phyloP scores from a whole-genome alignment of 1,140 invertebrate species.

The Papilio helenus region DNA sequence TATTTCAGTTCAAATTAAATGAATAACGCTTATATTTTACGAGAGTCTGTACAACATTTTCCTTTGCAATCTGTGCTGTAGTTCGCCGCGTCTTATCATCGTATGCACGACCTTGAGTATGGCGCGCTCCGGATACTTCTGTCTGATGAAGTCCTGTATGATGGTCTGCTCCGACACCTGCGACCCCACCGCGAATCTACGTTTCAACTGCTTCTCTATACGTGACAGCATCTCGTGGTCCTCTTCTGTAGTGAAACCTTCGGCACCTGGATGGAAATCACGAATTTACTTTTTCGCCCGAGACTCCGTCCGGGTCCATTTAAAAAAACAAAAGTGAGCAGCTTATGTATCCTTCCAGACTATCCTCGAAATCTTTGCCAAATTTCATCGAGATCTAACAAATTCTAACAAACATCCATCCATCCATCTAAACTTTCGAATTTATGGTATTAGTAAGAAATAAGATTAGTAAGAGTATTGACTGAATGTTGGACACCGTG shows the following conservation, averaged over 20 bases:
- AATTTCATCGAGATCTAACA: too few relatives aligned
- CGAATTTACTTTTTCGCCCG: too few relatives aligned
- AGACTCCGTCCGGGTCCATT: too few relatives aligned
- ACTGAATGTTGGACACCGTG: too few relatives aligned
- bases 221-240: conserved; percentile 94
- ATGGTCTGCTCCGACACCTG: conserved; percentile 98
- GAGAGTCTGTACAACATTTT: conserved; percentile 98
- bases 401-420: too few relatives aligned
- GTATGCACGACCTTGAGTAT: conserved; percentile 95
- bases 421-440: too few relatives aligned
- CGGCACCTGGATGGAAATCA: conserved; percentile 87
- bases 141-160: conserved; percentile 95
- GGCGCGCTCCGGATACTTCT: conserved; percentile 95
- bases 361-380: too few relatives aligned
- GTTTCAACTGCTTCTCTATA: conserved; percentile 98
- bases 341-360: too few relatives aligned
- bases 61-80: conserved; percentile 97
- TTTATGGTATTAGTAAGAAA: too few relatives aligned
- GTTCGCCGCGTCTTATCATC: conserved; percentile 96
- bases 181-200: conserved; percentile 96
- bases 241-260: conserved; percentile 98
- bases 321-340: too few relatives aligned
- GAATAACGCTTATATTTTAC: conserved; percentile 71
- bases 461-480: too few relatives aligned
- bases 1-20: not conserved